Evolutionary conservation across 2,797 vertebrate genomes (phyloP), one percentile per base, ranked within the genome.

Genomic region (Neostethus bicornis): DNA sequence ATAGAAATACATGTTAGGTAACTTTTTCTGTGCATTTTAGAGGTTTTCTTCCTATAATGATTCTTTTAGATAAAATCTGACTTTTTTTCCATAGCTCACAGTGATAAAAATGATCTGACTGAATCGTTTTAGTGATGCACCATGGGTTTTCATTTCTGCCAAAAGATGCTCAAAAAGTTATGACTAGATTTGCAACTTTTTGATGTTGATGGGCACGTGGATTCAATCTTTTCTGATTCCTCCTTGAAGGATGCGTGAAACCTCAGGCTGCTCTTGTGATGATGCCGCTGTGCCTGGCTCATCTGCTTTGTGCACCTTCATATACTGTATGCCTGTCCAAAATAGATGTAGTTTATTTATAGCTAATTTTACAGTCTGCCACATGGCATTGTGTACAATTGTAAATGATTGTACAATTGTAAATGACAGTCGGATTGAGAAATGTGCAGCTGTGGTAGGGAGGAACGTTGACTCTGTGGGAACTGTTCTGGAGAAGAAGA

Each of bases 261-360:
- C 14, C 8, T 23, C 39, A 17, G 23, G 17, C 14, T 32, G 26
- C 10, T 23, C 39, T 54, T 16, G 9, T 43, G 19, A 32, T 16
- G 28, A 23, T 29, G 28, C 21, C 21, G 14, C 21, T 5, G 17
- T 23, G 25, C 19, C 23, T 34, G 28, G 39, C 41, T 55, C 39
- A 55, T 43, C 19, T 23, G 6, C 39, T 57, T 24, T 11, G 13
- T 25, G 24, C 17, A 29, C 17, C 24, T 41, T 42, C 19, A 21
- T 4, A 3, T n/a, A 17, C 19, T 7, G n/a, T n/a, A n/a, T n/a
- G n/a, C 11, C 21, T 35, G 23, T 46, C 32, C 38, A 20, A 56
- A 37, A 38, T 28, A 43, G 34, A 54, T 6, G 14, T 26, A 24
- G 14, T 32, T 28, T 43, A 11, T 42, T 32, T 29, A 54, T 7